Conservation (phyloP, 2,113 vertebrate genomes). For the Peromyscus maniculatus region DNA sequence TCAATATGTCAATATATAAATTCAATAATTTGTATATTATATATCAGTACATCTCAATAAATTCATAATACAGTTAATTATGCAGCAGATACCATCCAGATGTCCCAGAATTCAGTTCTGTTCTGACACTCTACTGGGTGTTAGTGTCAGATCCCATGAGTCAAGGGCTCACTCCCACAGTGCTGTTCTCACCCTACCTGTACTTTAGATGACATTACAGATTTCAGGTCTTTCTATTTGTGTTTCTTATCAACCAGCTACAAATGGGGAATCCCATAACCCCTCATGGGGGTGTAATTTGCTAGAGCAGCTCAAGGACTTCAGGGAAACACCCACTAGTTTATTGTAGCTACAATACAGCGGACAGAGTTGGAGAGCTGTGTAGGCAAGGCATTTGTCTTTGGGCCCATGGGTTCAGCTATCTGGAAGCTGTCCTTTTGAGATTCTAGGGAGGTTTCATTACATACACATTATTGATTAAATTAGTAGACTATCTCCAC, state of each 20-base stretch:
- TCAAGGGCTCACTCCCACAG: neutral
- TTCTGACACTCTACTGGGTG: neutral
- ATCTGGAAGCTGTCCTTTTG: neutral
- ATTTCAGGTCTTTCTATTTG: neutral
- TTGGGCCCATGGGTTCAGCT: neutral
- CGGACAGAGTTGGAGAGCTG: too few relatives aligned
- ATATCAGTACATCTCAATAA: neutral
- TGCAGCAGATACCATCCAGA: neutral
- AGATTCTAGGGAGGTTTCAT: neutral
- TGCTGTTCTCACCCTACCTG: neutral
- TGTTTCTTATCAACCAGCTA: neutral
- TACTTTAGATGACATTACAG: neutral
- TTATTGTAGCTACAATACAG: neutral
- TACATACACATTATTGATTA: neutral
- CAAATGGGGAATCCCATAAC: neutral
- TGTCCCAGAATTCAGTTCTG: neutral
- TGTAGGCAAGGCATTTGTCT: neutral
- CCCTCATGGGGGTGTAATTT: neutral
- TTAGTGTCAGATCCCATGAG: neutral
- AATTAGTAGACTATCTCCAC: neutral
- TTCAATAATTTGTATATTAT: neutral
- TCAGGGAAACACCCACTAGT: neutral
- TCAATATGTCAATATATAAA: neutral
- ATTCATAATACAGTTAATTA: neutral
- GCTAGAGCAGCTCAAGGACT: neutral